These are phyloP conservation scores for Schizotus pectinicornis DNA, from an alignment of 2,888 invertebrate species.

Conservation along the genomic window DNA sequence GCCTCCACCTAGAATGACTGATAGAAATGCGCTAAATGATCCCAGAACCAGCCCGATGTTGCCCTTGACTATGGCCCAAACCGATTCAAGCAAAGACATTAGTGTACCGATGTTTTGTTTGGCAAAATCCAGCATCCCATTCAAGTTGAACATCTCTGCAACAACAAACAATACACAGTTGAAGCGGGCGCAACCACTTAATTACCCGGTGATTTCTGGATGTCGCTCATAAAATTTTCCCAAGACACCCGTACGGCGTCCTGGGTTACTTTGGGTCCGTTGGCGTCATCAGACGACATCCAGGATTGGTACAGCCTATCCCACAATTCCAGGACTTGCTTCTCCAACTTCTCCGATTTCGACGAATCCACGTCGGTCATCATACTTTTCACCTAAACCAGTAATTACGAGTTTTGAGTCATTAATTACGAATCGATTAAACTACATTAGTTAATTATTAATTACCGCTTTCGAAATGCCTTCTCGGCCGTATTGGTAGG, in stretches of 20 bases:
- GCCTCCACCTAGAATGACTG: constrained; percentile 85
- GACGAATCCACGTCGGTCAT: constrained; percentile 80
- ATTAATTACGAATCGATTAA: constrained; percentile 1
- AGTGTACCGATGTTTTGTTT: constrained; percentile 91
- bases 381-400: constrained; percentile 74
- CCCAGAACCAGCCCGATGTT: constrained; percentile 87
- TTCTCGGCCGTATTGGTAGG: constrained; percentile 90
- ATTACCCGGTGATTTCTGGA: constrained; percentile 77
- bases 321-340: constrained; percentile 90
- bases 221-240: constrained; percentile 73
- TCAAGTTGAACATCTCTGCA: constrained; percentile 73
- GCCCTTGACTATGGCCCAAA: constrained; percentile 91
- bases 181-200: constrained; percentile 1
- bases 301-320: constrained; percentile 92
- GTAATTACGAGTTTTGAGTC: neutral
- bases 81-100: constrained; percentile 82
- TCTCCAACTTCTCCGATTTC: constrained; percentile 83
- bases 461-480: constrained; percentile 86
- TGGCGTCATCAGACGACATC: constrained; percentile 72
- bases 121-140: constrained; percentile 79
- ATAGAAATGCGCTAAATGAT: constrained; percentile 85
- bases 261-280: constrained; percentile 77
- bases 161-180: constrained; percentile 30
- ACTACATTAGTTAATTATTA: constrained; percentile 27
- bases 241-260: constrained; percentile 75